Evolutionary conservation across 2,113 vertebrate genomes (phyloP).

Genomic region (Epinephelus lanceolatus): DNA sequence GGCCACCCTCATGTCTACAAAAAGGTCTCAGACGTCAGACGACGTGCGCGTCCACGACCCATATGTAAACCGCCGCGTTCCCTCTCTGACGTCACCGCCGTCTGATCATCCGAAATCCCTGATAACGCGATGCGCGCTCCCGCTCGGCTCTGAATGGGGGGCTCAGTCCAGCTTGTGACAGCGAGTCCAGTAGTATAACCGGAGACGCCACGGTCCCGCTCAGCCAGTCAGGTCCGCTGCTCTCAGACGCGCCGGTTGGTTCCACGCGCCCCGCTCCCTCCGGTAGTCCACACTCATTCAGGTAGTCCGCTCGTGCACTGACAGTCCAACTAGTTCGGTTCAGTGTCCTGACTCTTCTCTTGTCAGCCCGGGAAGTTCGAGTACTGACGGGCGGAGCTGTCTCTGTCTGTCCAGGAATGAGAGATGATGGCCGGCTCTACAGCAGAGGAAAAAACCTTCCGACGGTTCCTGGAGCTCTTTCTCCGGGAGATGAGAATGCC

Average conservation of each 20-base stretch:
- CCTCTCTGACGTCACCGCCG: conserved; percentile 70
- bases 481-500: conserved; percentile 94
- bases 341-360: conserved; percentile 52
- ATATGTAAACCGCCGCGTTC: neutral
- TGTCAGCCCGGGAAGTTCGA: conserved; percentile 53
- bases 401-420: conserved; percentile 89
- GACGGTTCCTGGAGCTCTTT: conserved; percentile 96
- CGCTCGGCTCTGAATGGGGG: conserved; percentile 74
- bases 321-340: conserved; percentile 39
- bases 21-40: conserved; percentile 42
- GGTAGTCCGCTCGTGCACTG: conserved; percentile 40
- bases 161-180: conserved; percentile 69
- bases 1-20: conserved; percentile 10
- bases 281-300: conserved; percentile 48
- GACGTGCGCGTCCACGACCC: conserved; percentile 59
- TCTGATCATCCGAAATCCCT: conserved; percentile 75
- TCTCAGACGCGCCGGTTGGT: conserved; percentile 21
- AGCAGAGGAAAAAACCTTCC: conserved; percentile 97
- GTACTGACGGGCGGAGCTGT: conserved; percentile 71
- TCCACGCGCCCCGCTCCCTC: conserved; percentile 38
- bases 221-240: conserved; percentile 33
- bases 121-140: conserved; percentile 72
- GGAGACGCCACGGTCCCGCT: conserved; percentile 37
- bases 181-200: conserved; percentile 48
- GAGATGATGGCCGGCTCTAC: conserved; percentile 93